Percentiles rank a stretch among this genome's conserved stretches.
phyloP scores from a whole-genome alignment of 1,140 invertebrate genomes.

The Caligus rogercresseyi region DNA sequence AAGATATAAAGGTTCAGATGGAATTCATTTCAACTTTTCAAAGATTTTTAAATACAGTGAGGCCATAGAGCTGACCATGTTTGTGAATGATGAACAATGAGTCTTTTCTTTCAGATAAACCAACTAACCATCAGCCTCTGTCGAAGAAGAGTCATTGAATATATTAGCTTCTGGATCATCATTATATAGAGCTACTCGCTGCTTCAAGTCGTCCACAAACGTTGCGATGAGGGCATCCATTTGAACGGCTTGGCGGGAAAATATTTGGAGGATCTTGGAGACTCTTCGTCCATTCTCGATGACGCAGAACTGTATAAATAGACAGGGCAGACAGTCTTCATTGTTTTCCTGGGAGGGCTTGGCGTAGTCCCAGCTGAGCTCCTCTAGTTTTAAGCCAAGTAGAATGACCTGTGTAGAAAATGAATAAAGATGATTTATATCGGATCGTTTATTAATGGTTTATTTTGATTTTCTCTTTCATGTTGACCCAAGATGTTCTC shows the following conservation, averaged over 20 bases:
- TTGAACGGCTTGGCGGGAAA: slow-evolving; percentile 44
- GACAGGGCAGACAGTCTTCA: slow-evolving; percentile 65
- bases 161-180: slow-evolving; percentile 29
- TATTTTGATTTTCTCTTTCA: no score
- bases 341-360: slow-evolving; percentile 62
- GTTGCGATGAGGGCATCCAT: slow-evolving; percentile 76
- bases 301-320: slow-evolving; percentile 71
- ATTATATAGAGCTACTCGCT: slow-evolving; percentile 32
- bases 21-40: no score
- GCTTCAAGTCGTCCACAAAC: slow-evolving; percentile 53
- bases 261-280: slow-evolving; percentile 56
- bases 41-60: no score
- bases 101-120: no score
- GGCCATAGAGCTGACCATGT: no score
- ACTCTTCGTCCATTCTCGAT: slow-evolving; percentile 62
- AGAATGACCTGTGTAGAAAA: slow-evolving; percentile 50
- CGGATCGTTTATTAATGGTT: no score
- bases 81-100: no score
- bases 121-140: slow-evolving; percentile 13
- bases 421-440: no score
- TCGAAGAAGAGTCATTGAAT: slow-evolving; percentile 23
- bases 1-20: neutral
- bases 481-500: no score
- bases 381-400: slow-evolving; percentile 62
- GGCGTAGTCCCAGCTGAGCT: slow-evolving; percentile 70